A percentile compares a stretch with the other conserved stretches of the same genome.
These are phyloP conservation scores for Hippocampus comes DNA, from an alignment of 2,113 vertebrate species.

Conservation along the genomic window DNA sequence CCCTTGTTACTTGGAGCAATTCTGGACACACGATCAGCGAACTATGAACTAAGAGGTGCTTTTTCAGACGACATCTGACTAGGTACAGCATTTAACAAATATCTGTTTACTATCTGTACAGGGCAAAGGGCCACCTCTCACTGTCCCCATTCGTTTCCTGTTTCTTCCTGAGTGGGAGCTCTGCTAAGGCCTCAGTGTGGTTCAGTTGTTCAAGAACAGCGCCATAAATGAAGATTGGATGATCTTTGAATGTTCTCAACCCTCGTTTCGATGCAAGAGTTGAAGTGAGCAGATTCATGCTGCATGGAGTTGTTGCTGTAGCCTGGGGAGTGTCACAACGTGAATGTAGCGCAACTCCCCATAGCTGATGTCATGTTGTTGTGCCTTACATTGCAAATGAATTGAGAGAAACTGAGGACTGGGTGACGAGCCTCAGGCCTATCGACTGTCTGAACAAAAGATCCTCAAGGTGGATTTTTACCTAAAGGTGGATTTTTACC, in stretches of 20 bases:
- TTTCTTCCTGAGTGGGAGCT: too few relatives aligned
- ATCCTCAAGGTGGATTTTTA: neutral
- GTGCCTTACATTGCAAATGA: neutral
- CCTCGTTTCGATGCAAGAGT: too few relatives aligned
- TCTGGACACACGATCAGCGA: neutral
- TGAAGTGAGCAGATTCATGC: too few relatives aligned
- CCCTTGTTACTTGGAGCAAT: neutral
- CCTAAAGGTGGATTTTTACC: neutral
- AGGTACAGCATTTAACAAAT: neutral
- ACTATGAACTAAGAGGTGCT: neutral
- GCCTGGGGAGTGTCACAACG: neutral
- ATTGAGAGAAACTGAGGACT: neutral
- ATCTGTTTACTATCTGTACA: neutral
- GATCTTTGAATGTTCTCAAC: too few relatives aligned
- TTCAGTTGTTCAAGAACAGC: neutral
- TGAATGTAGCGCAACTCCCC: neutral
- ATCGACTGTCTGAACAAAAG: neutral
- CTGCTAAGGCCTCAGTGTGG: neutral
- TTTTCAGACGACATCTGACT: neutral
- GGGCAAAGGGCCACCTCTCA: neutral
- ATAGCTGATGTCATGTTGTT: neutral
- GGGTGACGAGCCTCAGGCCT: neutral
- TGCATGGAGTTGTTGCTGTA: too few relatives aligned
- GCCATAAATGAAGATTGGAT: too few relatives aligned
- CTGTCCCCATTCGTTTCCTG: too few relatives aligned